phyloP scores from a whole-genome alignment of 2,113 vertebrate species.

The Centropus bengalensis region DNA sequence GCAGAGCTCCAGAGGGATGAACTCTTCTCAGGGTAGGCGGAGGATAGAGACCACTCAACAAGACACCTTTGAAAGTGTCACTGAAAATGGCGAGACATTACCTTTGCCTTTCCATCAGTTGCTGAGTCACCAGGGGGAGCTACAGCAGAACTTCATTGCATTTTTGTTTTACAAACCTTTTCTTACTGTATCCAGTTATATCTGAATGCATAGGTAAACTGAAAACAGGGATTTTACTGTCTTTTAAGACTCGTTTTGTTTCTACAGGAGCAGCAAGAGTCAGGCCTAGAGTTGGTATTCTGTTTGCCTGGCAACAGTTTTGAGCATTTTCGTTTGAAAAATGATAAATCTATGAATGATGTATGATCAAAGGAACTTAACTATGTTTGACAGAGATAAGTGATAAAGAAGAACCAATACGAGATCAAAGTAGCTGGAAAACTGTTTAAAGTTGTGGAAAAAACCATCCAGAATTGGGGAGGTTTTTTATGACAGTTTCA shows the following conservation, averaged over 20 bases:
- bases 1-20: neutral
- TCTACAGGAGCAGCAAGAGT: neutral
- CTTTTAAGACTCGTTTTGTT: neutral
- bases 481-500: constrained; percentile 18
- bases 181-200: neutral
- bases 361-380: neutral
- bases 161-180: neutral
- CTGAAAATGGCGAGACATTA: neutral
- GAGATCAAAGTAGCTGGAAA: constrained; percentile 16
- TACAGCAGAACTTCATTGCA: neutral
- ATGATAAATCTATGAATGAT: constrained; percentile 1
- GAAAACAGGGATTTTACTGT: neutral
- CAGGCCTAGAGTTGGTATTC: neutral
- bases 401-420: constrained; percentile 11
- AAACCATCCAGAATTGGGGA: neutral
- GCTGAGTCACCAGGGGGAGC: neutral
- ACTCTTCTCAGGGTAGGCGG: neutral
- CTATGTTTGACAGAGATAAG: neutral
- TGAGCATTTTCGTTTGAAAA: neutral
- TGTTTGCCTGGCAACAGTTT: neutral
- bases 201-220: neutral
- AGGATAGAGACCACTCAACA: neutral
- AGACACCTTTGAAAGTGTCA: neutral
- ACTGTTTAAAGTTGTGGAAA: neutral
- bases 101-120: neutral